phyloP scores from a whole-genome alignment of 1,140 invertebrate genomes.

The Saccostrea glomerata region DNA sequence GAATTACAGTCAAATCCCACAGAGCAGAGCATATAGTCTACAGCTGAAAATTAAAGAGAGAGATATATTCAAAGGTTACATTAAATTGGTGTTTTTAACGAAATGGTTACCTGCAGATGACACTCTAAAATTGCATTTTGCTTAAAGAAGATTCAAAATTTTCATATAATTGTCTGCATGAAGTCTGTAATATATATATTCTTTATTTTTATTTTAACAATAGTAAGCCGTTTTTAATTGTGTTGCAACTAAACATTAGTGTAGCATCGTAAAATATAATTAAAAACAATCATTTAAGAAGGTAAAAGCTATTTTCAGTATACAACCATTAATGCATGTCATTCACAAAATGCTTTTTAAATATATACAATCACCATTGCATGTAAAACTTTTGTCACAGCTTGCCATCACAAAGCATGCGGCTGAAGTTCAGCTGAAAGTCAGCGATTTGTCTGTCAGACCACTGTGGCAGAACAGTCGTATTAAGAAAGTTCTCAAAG shows the following conservation, averaged over 20 bases:
- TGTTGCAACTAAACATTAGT: not conserved
- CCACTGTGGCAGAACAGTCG: constrained; percentile 73
- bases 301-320: not conserved
- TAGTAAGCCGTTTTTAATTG: too few relatives aligned
- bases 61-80: too few relatives aligned
- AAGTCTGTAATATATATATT: too few relatives aligned
- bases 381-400: constrained; percentile 60
- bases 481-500: constrained; percentile 65
- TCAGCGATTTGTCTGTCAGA: constrained; percentile 74
- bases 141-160: not conserved
- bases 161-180: not conserved
- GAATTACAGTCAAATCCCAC: not conserved
- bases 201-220: too few relatives aligned
- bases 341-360: not conserved
- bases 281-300: not conserved
- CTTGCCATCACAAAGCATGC: constrained; percentile 76
- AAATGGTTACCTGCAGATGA: not conserved
- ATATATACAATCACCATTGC: not conserved
- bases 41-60: too few relatives aligned
- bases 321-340: not conserved
- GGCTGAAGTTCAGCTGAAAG: constrained; percentile 75
- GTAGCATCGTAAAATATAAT: not conserved
- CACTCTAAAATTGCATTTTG: not conserved
- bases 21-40: not conserved
- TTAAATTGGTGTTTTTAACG: too few relatives aligned